Conservation (phyloP, 2,113 vertebrate genomes). For the Macrotis lagotis region DNA sequence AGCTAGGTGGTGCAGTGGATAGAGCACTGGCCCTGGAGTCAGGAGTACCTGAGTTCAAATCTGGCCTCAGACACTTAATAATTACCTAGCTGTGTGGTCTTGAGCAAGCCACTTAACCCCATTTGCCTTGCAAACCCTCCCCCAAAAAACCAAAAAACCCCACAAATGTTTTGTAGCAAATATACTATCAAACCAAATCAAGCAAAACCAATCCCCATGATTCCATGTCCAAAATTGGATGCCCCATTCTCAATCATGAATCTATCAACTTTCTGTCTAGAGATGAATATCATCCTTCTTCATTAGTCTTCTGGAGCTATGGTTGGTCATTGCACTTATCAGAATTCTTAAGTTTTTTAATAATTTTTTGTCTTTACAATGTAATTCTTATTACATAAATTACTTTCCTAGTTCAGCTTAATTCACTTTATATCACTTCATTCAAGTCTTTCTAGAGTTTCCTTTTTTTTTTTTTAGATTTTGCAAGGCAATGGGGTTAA, state of each 20-base stretch:
- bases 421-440: neutral
- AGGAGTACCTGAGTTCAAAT: no score
- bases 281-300: neutral
- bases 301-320: neutral
- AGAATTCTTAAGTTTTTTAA: neutral
- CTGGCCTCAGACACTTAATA: no score
- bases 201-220: neutral
- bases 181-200: neutral
- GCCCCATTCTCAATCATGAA: neutral
- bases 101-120: no score
- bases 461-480: no score
- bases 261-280: neutral
- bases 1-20: no score
- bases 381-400: neutral
- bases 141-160: neutral
- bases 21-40: no score
- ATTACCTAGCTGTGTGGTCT: no score
- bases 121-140: no score
- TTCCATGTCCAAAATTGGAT: neutral
- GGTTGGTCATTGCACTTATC: neutral
- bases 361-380: neutral
- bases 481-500: no score
- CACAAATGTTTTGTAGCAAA: neutral
- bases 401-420: neutral
- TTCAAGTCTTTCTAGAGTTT: neutral